Conservation (phyloP, 2,888 invertebrate species). For the Cataglyphis albicans region DNA sequence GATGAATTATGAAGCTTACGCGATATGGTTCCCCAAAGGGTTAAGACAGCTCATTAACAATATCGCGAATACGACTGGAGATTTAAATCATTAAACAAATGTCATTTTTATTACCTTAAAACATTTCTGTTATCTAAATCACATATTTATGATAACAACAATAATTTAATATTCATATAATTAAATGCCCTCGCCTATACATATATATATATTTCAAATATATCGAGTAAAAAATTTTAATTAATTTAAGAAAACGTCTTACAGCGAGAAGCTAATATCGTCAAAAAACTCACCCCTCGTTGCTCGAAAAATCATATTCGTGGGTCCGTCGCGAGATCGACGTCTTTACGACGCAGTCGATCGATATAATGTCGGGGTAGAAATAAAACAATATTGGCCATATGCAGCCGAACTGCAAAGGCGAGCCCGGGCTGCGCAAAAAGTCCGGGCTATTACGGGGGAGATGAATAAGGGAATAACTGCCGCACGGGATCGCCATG, state of each 20-base stretch:
- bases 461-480: constrained; percentile 48
- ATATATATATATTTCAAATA: background rate
- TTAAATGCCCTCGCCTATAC: background rate
- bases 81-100: constrained; percentile 20
- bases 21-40: constrained; percentile 33
- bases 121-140: background rate
- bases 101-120: background rate
- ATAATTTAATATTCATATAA: background rate
- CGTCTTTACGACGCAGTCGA: constrained; percentile 47
- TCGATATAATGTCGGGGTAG: constrained; percentile 37
- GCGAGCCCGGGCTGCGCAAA: constrained; percentile 31
- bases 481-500: constrained; percentile 57
- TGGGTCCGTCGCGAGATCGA: constrained; percentile 21
- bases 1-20: constrained; percentile 41
- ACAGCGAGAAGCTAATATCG: background rate
- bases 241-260: background rate
- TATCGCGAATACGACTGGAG: constrained; percentile 1
- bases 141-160: background rate
- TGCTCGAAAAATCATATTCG: constrained; percentile 12
- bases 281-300: background rate
- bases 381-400: constrained; percentile 56
- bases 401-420: constrained; percentile 44
- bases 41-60: constrained; percentile 38
- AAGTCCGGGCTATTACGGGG: constrained; percentile 45
- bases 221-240: background rate